These are phyloP conservation scores for Diabrotica undecimpunctata DNA, from an alignment of 1,140 invertebrate species.

Conservation along the genomic window DNA sequence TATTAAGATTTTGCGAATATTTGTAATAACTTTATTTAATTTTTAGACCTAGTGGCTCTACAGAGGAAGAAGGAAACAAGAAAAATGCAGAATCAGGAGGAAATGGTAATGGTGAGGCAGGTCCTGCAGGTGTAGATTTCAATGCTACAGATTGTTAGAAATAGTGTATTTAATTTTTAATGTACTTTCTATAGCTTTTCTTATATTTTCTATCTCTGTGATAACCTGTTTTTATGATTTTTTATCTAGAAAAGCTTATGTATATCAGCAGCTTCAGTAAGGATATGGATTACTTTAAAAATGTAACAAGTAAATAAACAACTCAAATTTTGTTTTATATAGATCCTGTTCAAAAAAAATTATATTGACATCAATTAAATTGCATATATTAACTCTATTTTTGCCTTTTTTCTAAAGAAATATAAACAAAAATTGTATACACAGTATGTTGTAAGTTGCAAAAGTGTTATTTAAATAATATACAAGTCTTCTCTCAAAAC, in stretches of 20 bases:
- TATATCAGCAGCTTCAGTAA: too few species aligned
- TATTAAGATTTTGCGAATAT: neutral
- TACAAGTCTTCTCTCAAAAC: too few species aligned
- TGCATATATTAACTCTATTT: too few species aligned
- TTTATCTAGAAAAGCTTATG: neutral
- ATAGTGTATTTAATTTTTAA: neutral
- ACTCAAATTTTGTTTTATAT: too few species aligned
- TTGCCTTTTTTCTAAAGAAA: too few species aligned
- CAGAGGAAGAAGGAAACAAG: neutral
- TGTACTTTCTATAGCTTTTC: conserved; percentile 3
- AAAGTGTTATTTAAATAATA: too few species aligned
- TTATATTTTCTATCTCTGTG: conserved; percentile 16
- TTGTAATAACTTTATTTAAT: neutral
- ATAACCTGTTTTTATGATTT: conserved; percentile 17
- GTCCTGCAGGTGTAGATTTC: conserved; percentile 39
- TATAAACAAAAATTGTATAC: too few species aligned
- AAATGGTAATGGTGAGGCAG: conserved; percentile 6
- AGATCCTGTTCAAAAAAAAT: too few species aligned
- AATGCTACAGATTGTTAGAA: conserved; percentile 46
- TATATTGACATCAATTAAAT: too few species aligned
- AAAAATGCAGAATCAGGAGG: neutral
- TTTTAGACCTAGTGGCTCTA: neutral
- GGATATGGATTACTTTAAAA: too few species aligned
- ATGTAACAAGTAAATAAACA: too few species aligned
- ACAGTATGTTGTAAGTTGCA: too few species aligned